A percentile compares a stretch with the other conserved stretches of the same genome.
Conservation (phyloP, 2,797 vertebrate species). For the Percopsis omiscomaycus region DNA sequence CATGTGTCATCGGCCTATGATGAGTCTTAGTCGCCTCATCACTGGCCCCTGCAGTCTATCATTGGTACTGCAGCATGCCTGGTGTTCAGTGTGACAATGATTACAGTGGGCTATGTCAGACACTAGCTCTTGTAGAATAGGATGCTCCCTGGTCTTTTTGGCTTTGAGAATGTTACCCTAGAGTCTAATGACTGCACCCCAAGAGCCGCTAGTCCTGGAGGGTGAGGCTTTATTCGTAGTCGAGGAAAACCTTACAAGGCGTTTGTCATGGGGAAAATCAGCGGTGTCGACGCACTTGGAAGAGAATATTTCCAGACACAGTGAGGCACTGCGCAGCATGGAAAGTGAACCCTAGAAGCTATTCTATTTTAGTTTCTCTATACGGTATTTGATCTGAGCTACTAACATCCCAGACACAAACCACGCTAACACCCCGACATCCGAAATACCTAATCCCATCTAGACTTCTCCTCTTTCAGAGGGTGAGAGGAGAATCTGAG, state of each 20-base stretch:
- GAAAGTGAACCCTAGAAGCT: conserved; percentile 4
- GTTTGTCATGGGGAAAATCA: background rate
- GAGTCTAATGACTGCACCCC: conserved; percentile 50
- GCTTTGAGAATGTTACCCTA: conserved; percentile 40
- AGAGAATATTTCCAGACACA: conserved; percentile 22
- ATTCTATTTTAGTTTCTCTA: conserved; percentile 12
- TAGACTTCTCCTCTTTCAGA: conserved; percentile 37
- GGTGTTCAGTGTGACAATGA: conserved; percentile 35
- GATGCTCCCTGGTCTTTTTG: conserved; percentile 56
- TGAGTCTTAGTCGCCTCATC: background rate
- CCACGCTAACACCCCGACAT: conserved; percentile 30
- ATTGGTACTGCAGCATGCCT: conserved; percentile 27
- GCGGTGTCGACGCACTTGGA: conserved; percentile 12
- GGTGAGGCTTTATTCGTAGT: conserved; percentile 12
- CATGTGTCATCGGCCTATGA: background rate
- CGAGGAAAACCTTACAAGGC: conserved; percentile 25
- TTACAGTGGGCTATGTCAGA: conserved; percentile 65
- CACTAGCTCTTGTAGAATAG: conserved; percentile 49
- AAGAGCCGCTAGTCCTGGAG: conserved; percentile 20
- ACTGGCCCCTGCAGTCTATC: conserved; percentile 52
- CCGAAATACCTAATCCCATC: no score
- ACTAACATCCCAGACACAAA: conserved; percentile 46
- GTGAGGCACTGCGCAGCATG: background rate
- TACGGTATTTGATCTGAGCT: conserved; percentile 25
- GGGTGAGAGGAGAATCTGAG: conserved; percentile 64